Evolutionary conservation across 2,888 invertebrate genomes (phyloP), one percentile per base, ranked within the genome.

Genomic region (Xylophagus ater): DNA sequence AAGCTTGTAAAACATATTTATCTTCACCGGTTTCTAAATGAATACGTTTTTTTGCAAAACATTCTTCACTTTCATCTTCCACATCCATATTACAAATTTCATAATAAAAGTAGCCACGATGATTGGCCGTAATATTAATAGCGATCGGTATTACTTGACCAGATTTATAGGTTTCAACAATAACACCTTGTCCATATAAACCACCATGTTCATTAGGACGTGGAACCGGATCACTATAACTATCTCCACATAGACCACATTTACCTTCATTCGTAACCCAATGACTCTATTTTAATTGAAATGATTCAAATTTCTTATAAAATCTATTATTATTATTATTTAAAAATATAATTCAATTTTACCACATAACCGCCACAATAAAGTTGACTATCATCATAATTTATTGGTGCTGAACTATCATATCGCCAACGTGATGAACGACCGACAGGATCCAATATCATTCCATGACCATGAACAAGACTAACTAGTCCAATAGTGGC

Each of bases 191-290:
- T 39, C 68, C 67, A 47, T 63, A 73, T 25, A 40, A 47, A 10
- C 73, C 73, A 4, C 70, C 70, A 35, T 70, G 57, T 49, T 74
- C 74, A 48, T 73, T 68, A 7, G 60, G 53, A 30, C 74, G 58
- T 1, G 74, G 74, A 23, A 48, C 55, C 1, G 55, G 37, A 3
- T 55, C 18, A 3, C 57, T 53, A 44, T 61, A 72, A 44, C 64
- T 54, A 50, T 74, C 74, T 2, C 74, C 74, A 46, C 74, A 75
- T 1, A 65, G 47, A 1, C 74, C 74, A 48, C 74, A 74, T 37
- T 59, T 60, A 2, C 71, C 72, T 2, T 50, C 53, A 43, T 68
- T 57, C 14, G 49, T 42, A 3, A 50, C 20, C 55, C 66, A 68
- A 56, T 71, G 71, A 10, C 51, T 47, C 67, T 67, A 42, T 4